phyloP scores from a whole-genome alignment of 2,113 vertebrate species.

The Rhombomys opimus region DNA sequence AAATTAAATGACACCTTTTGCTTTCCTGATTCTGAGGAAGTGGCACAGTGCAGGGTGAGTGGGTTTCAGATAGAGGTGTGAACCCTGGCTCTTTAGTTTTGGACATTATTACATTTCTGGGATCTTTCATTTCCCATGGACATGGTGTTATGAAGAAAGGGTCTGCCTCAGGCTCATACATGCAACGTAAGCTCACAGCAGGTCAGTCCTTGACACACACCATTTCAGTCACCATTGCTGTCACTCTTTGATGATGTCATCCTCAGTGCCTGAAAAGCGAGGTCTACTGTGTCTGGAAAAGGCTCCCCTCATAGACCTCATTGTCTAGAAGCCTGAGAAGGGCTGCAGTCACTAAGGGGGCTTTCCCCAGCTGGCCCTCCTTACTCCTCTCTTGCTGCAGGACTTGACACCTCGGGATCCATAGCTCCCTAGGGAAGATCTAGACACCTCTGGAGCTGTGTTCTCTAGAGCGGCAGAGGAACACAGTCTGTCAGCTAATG shows the following conservation, averaged over 20 bases:
- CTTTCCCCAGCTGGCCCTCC: rapidly evolving
- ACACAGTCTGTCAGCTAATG: neutral
- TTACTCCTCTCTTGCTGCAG: rapidly evolving
- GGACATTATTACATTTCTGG: neutral
- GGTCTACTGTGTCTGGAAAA: neutral
- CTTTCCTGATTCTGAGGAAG: neutral
- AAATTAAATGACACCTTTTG: neutral
- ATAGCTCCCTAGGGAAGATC: neutral
- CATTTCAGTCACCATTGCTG: neutral
- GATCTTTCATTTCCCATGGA: neutral
- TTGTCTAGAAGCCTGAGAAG: neutral
- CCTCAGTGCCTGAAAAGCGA: neutral
- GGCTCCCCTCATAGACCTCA: neutral
- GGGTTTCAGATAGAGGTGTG: neutral
- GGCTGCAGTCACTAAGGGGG: neutral
- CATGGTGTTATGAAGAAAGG: neutral
- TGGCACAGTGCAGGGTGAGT: neutral
- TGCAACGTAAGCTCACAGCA: neutral
- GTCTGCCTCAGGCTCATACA: neutral
- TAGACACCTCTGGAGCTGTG: too few relatives aligned
- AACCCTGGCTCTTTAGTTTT: neutral
- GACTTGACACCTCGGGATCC: neutral
- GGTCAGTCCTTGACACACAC: neutral
- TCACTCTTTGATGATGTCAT: neutral
- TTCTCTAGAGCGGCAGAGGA: neutral